Base-by-base conservation (phyloP, 23 tunicate species). In the Ascidia mentula region DNA sequence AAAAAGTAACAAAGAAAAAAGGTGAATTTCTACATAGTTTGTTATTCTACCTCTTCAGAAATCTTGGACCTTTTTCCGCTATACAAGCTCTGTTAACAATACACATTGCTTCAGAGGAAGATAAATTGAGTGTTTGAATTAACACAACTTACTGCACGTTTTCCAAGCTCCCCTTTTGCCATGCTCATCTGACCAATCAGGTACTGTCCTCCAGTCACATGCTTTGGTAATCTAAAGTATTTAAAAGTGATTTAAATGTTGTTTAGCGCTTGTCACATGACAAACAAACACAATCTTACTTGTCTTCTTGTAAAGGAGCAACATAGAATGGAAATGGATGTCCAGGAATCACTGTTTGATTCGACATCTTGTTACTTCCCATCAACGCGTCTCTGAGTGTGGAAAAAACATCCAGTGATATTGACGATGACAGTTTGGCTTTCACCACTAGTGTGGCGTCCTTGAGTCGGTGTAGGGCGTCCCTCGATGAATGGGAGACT, bases 311-410 rank as follows among this genome's bases (percentile, higher is more conserved):
- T 28, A 93, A 32, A 0, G 93, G 98, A 1, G 89, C 86, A 15
- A 88, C 30, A 73, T 88, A 93, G 46, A 89, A 38, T 3, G 93
- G 89, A 0, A 75, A 12, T 13, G 69, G 36, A 38, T 84, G 33
- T 32, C 78, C 89, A 7, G 93, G 83, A 20, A 61, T 34, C 15
- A 93, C 60, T 38, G 17, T 59, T 1, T 74, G 20, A 70, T 80
- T 36, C 22, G 85, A 15, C 46, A 89, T 38, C 70, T 85, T 85
- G 60, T 74, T 71, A 37, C 89, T 86, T 0, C 98, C 92, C 36
- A 93, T 80, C 80, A 93, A 40, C 0, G 98, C 98, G 33, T 93
- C 89, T 20, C 83, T 76, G 60, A 88, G 98, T 18, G 42, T 75
- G n/a, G 87, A 15, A 39, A 73, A 80, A 20, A 82, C 82, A 45